Base-by-base conservation (phyloP, 2,113 vertebrate genomes). In the Machaerirhynchus nigripectus region DNA sequence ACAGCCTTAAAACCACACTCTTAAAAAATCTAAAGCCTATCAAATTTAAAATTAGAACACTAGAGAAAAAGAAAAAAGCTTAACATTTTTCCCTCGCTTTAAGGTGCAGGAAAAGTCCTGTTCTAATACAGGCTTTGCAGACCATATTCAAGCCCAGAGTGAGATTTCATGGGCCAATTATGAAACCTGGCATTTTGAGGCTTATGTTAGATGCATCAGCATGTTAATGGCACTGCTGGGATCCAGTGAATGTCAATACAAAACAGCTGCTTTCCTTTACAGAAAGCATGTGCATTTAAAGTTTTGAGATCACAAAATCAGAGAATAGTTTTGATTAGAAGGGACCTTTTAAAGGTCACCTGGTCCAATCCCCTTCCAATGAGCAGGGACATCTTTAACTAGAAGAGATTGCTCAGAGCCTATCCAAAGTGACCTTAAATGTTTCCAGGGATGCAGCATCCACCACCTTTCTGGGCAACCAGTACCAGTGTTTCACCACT, bases 151-250 rank as follows among this genome's bases (percentile, higher is more conserved):
- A 95, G n/a, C 65, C 57, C 63, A 61, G 46, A 95, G 77, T 94
- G 57, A 95, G 78, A 95, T 80, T 94, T 94, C 46, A n/a, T 42
- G 49, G 50, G 46, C 65, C 61, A 93, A 46, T 95, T 96, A 94
- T 69, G 50, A 87, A 94, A 96, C 40, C 46, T 91, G 78, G 93
- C 89, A 94, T 92, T 95, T 84, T 78, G 86, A 92, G 40, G n/a
- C 40, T 95, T 84, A 75, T 68, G 69, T 91, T 82, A 82, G 73
- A 95, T 52, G 50, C 67, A 93, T 71, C 84, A 84, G 77, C 52
- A 78, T 89, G 80, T 71, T 95, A 97, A 96, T 89, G 81, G 93
- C 80, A 94, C 91, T 89, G 74, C 73, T 89, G 87, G 81, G 91
- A 95, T 94, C 60, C 73, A 93, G 69, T 20, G 57, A 88, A 93